Evolutionary conservation across 1,140 invertebrate genomes (phyloP).

Genomic region (Calycopis cecrops): DNA sequence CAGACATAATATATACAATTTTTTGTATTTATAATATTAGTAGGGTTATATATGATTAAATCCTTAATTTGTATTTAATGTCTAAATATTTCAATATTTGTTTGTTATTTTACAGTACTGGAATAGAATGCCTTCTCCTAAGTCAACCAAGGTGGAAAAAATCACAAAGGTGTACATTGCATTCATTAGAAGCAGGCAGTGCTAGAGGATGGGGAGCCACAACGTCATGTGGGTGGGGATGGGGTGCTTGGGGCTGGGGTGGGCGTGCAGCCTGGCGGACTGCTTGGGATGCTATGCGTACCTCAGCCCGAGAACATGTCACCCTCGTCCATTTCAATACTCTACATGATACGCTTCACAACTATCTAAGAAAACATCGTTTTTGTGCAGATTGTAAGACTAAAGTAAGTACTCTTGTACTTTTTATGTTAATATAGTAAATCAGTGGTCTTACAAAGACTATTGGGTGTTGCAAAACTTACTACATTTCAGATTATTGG

Average conservation of each 20-base stretch:
- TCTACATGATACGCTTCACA: conserved; percentile 89
- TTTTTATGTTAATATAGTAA: too few species aligned
- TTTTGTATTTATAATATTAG: too few species aligned
- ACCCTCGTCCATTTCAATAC: conserved; percentile 89
- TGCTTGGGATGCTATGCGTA: conserved; percentile 92
- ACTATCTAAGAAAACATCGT: conserved; percentile 92
- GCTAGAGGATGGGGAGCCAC: conserved; percentile 78
- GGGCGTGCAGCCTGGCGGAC: conserved; percentile 82
- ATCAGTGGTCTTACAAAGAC: too few species aligned
- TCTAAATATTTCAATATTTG: background rate
- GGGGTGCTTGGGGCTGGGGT: conserved; percentile 76
- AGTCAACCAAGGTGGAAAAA: conserved; percentile 91
- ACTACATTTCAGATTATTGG: too few species aligned
- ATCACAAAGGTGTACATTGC: conserved; percentile 88
- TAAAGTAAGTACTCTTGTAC: conserved; percentile 78
- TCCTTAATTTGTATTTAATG: too few species aligned
- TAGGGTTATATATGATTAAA: too few species aligned
- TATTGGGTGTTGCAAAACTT: too few species aligned
- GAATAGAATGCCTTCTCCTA: conserved; percentile 85
- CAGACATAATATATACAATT: too few species aligned
- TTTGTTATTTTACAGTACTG: conserved; percentile 74
- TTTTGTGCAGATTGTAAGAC: conserved; percentile 95
- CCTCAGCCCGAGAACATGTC: conserved; percentile 88
- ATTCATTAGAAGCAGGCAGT: conserved; percentile 91
- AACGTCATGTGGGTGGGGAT: conserved; percentile 72